These are phyloP conservation scores for Stictonetta naevosa DNA, from an alignment of 2,113 vertebrate species.

Conservation along the genomic window DNA sequence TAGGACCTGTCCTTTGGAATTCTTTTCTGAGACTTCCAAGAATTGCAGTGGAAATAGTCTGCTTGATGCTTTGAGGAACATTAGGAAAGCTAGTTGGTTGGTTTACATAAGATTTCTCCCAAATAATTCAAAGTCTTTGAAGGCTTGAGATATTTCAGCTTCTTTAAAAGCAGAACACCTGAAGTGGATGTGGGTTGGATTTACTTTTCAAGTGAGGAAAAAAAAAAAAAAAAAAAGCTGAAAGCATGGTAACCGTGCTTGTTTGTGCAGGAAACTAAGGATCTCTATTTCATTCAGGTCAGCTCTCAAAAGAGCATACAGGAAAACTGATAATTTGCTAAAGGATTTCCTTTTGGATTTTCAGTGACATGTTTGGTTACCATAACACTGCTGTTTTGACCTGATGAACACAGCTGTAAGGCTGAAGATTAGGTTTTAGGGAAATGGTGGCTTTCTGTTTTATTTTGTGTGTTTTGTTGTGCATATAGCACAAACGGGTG, in stretches of 20 bases:
- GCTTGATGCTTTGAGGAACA: neutral
- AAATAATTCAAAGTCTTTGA: neutral
- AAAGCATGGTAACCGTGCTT: neutral
- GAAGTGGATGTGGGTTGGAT: neutral
- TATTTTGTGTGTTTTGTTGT: neutral
- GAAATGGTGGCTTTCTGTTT: neutral
- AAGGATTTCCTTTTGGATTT: conserved; percentile 56
- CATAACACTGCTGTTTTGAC: neutral
- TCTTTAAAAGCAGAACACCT: neutral
- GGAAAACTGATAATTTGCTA: conserved; percentile 35
- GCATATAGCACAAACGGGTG: neutral
- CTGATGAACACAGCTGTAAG: neutral
- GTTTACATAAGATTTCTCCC: neutral
- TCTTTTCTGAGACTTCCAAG: neutral
- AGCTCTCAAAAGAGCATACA: neutral
- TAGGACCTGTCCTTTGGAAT: neutral
- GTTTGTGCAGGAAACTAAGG: conserved; percentile 38
- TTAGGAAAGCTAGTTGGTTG: neutral
- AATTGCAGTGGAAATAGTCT: neutral
- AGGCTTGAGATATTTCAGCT: neutral
- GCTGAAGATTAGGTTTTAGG: neutral
- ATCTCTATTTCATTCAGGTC: neutral
- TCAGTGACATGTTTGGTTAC: conserved; percentile 6
- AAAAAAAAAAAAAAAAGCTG: neutral
- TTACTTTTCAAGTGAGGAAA: neutral